A percentile compares a stretch with the other conserved stretches of the same genome.
These are phyloP conservation scores for Eurystomus glaucurus DNA, from an alignment of 2,797 vertebrate species.

Conservation along the genomic window DNA sequence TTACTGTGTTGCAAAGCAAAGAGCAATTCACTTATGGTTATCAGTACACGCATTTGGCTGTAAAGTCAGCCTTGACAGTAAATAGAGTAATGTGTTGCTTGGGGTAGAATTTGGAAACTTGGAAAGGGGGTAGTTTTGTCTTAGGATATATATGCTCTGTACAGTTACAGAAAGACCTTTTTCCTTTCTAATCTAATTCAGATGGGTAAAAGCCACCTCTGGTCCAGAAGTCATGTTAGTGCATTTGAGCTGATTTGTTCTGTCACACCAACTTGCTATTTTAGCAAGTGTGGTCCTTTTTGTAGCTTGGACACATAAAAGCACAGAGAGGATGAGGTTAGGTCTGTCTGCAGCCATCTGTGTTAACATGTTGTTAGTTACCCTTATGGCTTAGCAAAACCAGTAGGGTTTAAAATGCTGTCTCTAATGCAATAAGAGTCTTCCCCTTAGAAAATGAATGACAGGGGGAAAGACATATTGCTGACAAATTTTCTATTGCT, in stretches of 20 bases:
- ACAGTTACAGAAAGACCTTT: background rate
- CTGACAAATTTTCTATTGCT: background rate
- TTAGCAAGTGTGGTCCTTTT: background rate
- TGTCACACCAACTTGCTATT: conserved; percentile 9
- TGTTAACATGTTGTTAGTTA: background rate
- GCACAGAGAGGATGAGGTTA: background rate
- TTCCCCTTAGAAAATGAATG: background rate
- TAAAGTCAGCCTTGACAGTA: background rate
- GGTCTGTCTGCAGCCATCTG: background rate
- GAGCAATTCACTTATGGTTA: background rate
- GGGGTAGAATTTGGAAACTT: background rate
- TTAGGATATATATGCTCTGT: background rate
- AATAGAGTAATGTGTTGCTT: background rate
- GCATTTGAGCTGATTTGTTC: background rate
- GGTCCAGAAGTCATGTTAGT: background rate
- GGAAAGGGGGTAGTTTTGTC: background rate
- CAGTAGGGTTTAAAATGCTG: background rate
- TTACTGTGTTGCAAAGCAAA: background rate
- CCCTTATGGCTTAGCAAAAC: background rate
- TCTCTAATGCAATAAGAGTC: background rate
- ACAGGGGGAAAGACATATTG: background rate
- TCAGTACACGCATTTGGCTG: background rate
- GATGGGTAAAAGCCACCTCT: background rate
- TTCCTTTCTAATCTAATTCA: background rate
- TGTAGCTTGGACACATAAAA: background rate